Conservation (phyloP, 2,797 vertebrate species). For the Anabacerthia variegaticeps region DNA sequence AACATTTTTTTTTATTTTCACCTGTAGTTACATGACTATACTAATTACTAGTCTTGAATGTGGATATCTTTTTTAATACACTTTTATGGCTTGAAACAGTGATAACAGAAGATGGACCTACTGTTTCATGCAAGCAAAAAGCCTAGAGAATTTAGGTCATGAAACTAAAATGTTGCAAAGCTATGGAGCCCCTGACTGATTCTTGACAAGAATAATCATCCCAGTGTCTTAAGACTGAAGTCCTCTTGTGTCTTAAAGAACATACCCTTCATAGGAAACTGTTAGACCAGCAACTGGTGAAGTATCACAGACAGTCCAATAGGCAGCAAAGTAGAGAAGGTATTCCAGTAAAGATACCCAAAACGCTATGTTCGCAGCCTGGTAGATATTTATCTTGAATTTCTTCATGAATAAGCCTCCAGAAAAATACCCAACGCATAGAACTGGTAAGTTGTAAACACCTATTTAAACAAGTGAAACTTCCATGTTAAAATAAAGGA, state of each 20-base stretch:
- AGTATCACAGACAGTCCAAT: constrained; percentile 65
- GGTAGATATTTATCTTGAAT: constrained; percentile 63
- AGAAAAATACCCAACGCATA: constrained; percentile 72
- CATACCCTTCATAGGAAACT: constrained; percentile 71
- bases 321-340: constrained; percentile 60
- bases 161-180: neutral
- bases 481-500: constrained; percentile 27
- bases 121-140: neutral
- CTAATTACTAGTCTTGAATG: neutral
- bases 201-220: neutral
- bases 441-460: constrained; percentile 71
- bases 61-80: neutral
- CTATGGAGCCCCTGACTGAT: neutral
- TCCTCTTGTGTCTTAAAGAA: neutral
- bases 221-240: neutral
- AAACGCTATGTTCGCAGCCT: constrained; percentile 63
- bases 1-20: neutral
- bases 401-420: constrained; percentile 75
- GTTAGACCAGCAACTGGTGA: constrained; percentile 69
- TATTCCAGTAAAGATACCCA: constrained; percentile 62
- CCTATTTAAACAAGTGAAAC: constrained; percentile 53
- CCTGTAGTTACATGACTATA: neutral
- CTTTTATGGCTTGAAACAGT: neutral
- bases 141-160: neutral
- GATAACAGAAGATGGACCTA: neutral